phyloP scores from a whole-genome alignment of 2,888 invertebrate species.

The Mythimna impura region DNA sequence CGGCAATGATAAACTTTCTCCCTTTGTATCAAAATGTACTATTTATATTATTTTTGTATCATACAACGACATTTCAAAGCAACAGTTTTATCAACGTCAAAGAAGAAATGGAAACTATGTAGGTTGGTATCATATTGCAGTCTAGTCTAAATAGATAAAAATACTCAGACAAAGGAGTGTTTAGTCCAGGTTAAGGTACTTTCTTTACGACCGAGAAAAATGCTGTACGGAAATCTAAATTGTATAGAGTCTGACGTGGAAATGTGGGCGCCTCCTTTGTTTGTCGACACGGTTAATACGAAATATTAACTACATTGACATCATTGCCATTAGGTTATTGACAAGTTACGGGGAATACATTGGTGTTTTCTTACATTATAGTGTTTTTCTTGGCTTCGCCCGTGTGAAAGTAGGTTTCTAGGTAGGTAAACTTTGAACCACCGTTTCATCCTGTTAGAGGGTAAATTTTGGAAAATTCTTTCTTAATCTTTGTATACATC shows the following conservation, averaged over 20 bases:
- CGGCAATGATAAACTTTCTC: too few species aligned
- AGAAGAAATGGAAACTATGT: not conserved
- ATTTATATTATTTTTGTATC: not conserved
- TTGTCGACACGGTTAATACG: slow-evolving; percentile 6
- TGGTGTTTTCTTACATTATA: not conserved
- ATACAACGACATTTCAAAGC: not conserved
- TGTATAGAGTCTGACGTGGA: slow-evolving; percentile 7
- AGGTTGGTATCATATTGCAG: not conserved
- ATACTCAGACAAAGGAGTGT: slow-evolving; percentile 20
- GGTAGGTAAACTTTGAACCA: too few species aligned
- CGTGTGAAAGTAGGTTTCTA: too few species aligned
- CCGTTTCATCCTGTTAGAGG: too few species aligned
- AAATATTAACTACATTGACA: not conserved
- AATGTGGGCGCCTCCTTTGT: slow-evolving; percentile 24
- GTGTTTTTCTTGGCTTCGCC: not conserved
- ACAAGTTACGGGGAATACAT: not conserved
- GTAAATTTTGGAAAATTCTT: too few species aligned
- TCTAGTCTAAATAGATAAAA: slow-evolving; percentile 31
- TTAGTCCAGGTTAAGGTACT: slow-evolving; percentile 18
- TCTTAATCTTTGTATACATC: too few species aligned
- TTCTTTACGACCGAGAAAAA: slow-evolving; percentile 29
- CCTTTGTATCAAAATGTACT: too few species aligned
- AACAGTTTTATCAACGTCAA: slow-evolving; percentile 8
- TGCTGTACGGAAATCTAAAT: slow-evolving; percentile 3
- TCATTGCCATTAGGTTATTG: slow-evolving; percentile 6